phyloP scores from a whole-genome alignment of 2,113 vertebrate genomes.

The Lophotis ruficrista region DNA sequence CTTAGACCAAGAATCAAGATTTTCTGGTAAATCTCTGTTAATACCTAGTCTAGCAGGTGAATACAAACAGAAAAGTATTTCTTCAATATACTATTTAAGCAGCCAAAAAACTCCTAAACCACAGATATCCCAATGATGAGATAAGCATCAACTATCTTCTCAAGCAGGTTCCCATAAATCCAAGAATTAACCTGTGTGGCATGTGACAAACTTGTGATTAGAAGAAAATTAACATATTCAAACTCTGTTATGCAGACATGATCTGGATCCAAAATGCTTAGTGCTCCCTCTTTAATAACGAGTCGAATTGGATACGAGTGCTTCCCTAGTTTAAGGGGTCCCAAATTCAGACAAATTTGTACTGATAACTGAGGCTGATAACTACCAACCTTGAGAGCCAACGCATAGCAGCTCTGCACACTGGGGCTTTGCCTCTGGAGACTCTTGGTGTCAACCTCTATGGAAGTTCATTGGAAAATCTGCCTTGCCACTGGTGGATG shows the following conservation, averaged over 20 bases:
- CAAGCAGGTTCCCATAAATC: neutral
- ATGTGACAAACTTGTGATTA: neutral
- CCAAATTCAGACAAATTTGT: neutral
- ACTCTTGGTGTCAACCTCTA: neutral
- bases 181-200: neutral
- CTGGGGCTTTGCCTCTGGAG: neutral
- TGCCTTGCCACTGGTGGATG: neutral
- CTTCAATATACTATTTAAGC: neutral
- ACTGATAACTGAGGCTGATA: neutral
- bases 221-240: neutral
- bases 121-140: neutral
- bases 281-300: neutral
- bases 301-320: neutral
- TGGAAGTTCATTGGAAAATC: neutral
- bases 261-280: neutral
- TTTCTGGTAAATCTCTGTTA: neutral
- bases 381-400: neutral
- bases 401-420: neutral
- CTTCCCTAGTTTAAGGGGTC: neutral
- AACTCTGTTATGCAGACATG: neutral
- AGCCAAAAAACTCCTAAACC: neutral
- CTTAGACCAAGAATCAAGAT: neutral
- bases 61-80: neutral
- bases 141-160: neutral
- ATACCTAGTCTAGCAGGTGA: neutral